Conservation (phyloP, 2,113 vertebrate species). For the Poeciliopsis retropinna region DNA sequence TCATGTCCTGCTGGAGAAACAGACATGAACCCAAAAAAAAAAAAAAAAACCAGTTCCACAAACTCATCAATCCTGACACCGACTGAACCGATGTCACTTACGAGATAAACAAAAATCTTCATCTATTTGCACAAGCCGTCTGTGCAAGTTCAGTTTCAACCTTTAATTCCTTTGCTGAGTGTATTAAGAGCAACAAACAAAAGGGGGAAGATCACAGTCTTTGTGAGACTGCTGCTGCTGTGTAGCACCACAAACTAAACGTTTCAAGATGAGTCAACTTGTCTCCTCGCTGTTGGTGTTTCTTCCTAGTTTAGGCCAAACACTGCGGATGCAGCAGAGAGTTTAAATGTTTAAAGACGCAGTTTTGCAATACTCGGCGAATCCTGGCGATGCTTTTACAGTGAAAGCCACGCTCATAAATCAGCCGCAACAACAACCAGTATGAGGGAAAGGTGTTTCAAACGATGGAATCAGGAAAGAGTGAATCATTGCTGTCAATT, state of each 20-base stretch:
- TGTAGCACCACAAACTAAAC: constrained; percentile 57
- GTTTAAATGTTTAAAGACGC: constrained; percentile 24
- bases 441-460: constrained; percentile 15
- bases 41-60: not conserved
- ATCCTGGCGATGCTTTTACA: constrained; percentile 53
- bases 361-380: constrained; percentile 15
- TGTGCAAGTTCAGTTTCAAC: no score
- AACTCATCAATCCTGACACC: not conserved
- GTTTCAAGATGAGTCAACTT: constrained; percentile 63
- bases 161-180: not conserved
- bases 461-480: not conserved
- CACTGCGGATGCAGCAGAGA: constrained; percentile 25
- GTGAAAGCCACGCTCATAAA: constrained; percentile 71
- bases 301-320: constrained; percentile 1
- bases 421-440: constrained; percentile 61
- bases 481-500: constrained; percentile 4
- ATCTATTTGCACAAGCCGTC: not conserved
- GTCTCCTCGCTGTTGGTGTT: constrained; percentile 20
- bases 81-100: not conserved
- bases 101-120: not conserved
- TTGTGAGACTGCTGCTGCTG: constrained; percentile 16
- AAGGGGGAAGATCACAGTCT: not conserved
- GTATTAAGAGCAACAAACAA: not conserved
- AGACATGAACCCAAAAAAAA: constrained; percentile 5
- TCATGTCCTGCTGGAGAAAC: not conserved